Evolutionary conservation across 2,888 invertebrate species (phyloP), one percentile per base, ranked within the genome.

Genomic region (Troglohyphantes excavatus): DNA sequence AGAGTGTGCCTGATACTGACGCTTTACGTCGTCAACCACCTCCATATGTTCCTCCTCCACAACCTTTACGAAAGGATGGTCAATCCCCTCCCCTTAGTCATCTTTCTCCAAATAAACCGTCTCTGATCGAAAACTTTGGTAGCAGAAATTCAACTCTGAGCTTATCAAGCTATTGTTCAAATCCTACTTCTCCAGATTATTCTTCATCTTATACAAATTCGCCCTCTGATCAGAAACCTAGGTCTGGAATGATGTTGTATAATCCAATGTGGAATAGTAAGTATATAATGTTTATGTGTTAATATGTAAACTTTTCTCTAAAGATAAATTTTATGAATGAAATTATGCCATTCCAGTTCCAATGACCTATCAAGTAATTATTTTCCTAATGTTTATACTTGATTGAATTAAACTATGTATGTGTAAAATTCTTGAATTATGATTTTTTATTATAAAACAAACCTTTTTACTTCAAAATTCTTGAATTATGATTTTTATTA

Each of bases 231-330:
- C 85, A 90, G 29, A 90, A 90, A 46, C 26, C 46, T 6, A 90
- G 85, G 67, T 17, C 61, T 61, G 85, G 85, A 46, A 68, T 90
- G n/a, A 43, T 85, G 61, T n/a, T 90, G 21, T 90, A 79, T 39
- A 90, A 90, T 63, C 90, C 90, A 21, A 81, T 90, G 9, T 90
- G 90, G 90, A 90, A 90, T 46, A 83, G 90, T 90, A 29, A 75
- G 90, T 79, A 33, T 46, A n/a, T n/a, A 39, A 39, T 53, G 53
- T n/a, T 53, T 17, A 53, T 53, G 9, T 33, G 9, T 33, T 33
- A n/a, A n/a, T n/a, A n/a, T n/a, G n/a, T n/a, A n/a, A n/a, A n/a
- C n/a, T n/a, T n/a, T n/a, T n/a, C n/a, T n/a, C n/a, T n/a, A n/a
- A n/a, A n/a, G n/a, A n/a, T n/a, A n/a, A n/a, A n/a, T n/a, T n/a